A percentile compares a stretch with the other conserved stretches of the same genome.
These are phyloP conservation scores for Caenorhabditis imperialis DNA, from an alignment of 2,888 invertebrate genomes.

Conservation along the genomic window DNA sequence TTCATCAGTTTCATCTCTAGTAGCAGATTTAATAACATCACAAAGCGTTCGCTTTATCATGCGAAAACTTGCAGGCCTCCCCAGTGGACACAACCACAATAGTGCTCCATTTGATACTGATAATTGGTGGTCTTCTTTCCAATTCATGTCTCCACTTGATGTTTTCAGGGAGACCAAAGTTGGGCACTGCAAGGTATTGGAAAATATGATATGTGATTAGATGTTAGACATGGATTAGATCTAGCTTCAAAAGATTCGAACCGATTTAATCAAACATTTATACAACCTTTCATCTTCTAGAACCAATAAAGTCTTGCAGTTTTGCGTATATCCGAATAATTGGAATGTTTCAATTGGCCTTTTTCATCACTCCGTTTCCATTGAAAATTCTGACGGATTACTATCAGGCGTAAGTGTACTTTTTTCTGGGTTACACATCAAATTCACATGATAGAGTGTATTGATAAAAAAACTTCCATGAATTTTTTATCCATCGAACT, in stretches of 20 bases:
- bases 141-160: slow-evolving; percentile 52
- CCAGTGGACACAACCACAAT: slow-evolving; percentile 45
- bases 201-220: too few species aligned
- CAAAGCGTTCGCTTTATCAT: neutral
- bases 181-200: slow-evolving; percentile 57
- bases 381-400: slow-evolving; percentile 64
- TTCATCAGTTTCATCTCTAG: too few species aligned
- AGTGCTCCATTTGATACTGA: slow-evolving; percentile 35
- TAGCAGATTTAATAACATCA: neutral
- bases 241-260: too few species aligned
- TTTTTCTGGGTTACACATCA: neutral
- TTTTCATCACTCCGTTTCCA: slow-evolving; percentile 66
- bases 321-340: slow-evolving; percentile 66
- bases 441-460: neutral
- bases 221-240: too few species aligned
- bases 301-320: too few species aligned
- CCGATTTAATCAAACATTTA: too few species aligned
- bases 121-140: slow-evolving; percentile 48
- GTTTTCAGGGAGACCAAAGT: slow-evolving; percentile 60
- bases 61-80: slow-evolving; percentile 23
- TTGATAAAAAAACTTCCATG: too few species aligned
- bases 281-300: too few species aligned
- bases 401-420: slow-evolving; percentile 56
- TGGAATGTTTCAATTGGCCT: slow-evolving; percentile 61
- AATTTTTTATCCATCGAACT: too few species aligned